Evolutionary conservation across 1,140 invertebrate genomes (phyloP).

Genomic region (Pemphigus obesinymphae): DNA sequence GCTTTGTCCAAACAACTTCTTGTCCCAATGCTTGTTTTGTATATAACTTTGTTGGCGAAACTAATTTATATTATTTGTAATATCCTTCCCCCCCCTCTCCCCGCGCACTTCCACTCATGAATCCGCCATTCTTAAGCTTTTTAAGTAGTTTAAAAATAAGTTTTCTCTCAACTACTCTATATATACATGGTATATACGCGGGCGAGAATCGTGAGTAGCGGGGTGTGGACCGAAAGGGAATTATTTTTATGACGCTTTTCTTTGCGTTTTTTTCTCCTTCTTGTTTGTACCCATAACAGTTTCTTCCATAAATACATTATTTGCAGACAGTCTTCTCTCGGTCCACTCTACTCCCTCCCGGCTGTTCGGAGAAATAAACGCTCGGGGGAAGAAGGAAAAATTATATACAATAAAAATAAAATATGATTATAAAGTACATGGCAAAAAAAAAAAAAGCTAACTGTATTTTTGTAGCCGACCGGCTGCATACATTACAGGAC

Average conservation of each 20-base stretch:
- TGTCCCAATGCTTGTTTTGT: slow-evolving; percentile 36
- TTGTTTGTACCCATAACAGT: slow-evolving; percentile 18
- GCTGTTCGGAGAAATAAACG: neutral
- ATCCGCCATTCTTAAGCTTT: slow-evolving; percentile 37
- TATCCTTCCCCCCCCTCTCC: slow-evolving; percentile 24
- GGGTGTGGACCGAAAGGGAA: slow-evolving; percentile 6
- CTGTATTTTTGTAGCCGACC: no score
- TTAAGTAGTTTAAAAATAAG: slow-evolving; percentile 41
- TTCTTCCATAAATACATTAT: slow-evolving; percentile 20
- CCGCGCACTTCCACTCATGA: no score
- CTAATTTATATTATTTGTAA: slow-evolving; percentile 42
- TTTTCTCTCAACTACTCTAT: slow-evolving; percentile 7
- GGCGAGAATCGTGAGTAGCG: neutral
- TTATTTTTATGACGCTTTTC: slow-evolving; percentile 37
- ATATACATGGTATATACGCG: neutral
- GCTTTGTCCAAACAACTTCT: slow-evolving; percentile 41
- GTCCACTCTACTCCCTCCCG: neutral
- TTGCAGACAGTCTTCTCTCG: neutral
- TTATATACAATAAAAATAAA: no score
- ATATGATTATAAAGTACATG: no score
- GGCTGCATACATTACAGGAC: no score
- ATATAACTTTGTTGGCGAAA: slow-evolving; percentile 40
- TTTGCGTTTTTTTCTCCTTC: neutral
- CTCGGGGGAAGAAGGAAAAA: no score
- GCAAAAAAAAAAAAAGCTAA: no score